Evolutionary conservation across 2,888 invertebrate genomes (phyloP), one percentile per base, ranked within the genome.

Genomic region (Caenorhabditis angaria): DNA sequence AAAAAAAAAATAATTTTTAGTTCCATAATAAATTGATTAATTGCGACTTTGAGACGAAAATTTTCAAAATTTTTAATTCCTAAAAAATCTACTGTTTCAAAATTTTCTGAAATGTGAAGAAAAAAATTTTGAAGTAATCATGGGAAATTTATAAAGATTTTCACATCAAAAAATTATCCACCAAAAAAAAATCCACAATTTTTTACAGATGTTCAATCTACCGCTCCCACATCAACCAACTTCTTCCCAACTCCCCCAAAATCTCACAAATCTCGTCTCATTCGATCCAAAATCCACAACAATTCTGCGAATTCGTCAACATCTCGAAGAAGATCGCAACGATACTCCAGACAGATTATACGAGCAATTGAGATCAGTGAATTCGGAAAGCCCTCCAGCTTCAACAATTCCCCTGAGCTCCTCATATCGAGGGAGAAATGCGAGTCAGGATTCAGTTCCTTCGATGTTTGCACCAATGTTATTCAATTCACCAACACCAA

Each of bases 201-300:
- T 25, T 24, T 28, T 32, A 22, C 20, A 27, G 56, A 27, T n/a
- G 14, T 54, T 54, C 54, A 20, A 14, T 14, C 28, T 54, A 3
- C 41, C 41, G 6, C 5, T 41, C 14, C 41, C 41, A 41, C 3
- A 12, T 41, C 41, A 41, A 41, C 41, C 41, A 41, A 41, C 5
- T 12, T 3, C 10, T 18, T 41, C 41, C n/a, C n/a, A n/a, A n/a
- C n/a, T n/a, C n/a, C n/a, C n/a, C n/a, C 35, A 14, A 41, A 41
- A 41, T 18, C 10, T 41, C 14, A 41, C 41, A 5, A 41, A 41
- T 14, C 41, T 41, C 41, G 77, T 84, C 50, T 80, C 78, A 55
- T 83, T 83, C 58, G 83, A 83, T 50, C 83, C 83, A 29, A 83
- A 83, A 55, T 76, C 77, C 61, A 76, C 73, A n/a, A 80, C 79